Evolutionary conservation across 2,888 invertebrate species (phyloP), one percentile per base, ranked within the genome.

Genomic region (Hirtodrosophila confusa): DNA sequence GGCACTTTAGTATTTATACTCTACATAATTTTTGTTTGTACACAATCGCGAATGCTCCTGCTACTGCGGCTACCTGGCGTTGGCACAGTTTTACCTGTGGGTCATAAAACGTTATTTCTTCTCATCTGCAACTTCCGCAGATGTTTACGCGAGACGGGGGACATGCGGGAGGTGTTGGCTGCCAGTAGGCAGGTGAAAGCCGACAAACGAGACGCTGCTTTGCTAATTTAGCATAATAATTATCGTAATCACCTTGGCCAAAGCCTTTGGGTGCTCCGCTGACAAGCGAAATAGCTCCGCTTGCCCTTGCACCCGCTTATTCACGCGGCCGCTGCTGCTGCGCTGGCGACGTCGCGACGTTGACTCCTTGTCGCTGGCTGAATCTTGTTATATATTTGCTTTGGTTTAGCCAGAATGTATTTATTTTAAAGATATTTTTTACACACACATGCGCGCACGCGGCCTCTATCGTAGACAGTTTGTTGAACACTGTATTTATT

Each of bases 401-500:
- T 65, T 86, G 24, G 35, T 31, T 50, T 50, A 43, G 44, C 44
- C 56, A 71, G 36, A 41, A 23, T 43, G 60, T 55, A 50, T 75
- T 60, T n/a, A 39, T 58, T 72, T 51, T 50, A 40, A 45, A 54
- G 43, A 45, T 64, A 65, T 54, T 76, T 61, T 64, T 49, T 51
- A 17, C 54, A 69, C 76, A 70, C 49, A 85, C 79, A 73, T 60
- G 66, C 69, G 64, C 78, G 73, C 66, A 63, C 69, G 61, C 74
- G 50, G 61, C 62, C 75, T 70, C 43, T 57, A 49, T 63, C 65
- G 47, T 61, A 63, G 62, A 61, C 67, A 61, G 80, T 75, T 84
- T 77, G 80, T 70, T 88, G 82, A 83, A 82, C 87, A 87, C 86
- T 87, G 87, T 78, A 85, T 86, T 74, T 85, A 90, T 90, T 89